Percentiles rank a stretch among this genome's conserved stretches.
Evolutionary conservation across 2,888 invertebrate genomes (phyloP).

Genomic region (Dinocampus coccinellae): DNA sequence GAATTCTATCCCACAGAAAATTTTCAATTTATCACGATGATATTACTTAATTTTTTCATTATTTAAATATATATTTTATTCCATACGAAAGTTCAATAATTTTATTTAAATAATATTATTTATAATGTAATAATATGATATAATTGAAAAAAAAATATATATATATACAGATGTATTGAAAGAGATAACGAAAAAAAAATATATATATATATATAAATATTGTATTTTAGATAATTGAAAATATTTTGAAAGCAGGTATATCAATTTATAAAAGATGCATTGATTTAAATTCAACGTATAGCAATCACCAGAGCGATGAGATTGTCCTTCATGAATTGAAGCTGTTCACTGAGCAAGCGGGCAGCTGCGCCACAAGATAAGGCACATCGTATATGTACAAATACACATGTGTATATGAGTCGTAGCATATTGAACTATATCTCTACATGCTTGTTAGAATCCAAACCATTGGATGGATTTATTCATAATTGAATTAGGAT

Average conservation of each 20-base stretch:
- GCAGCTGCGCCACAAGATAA: constrained; percentile 60
- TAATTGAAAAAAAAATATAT: neutral
- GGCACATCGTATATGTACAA: constrained; percentile 36
- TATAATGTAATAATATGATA: neutral
- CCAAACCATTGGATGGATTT: constrained; percentile 11
- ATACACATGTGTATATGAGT: constrained; percentile 40
- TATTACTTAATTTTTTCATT: neutral
- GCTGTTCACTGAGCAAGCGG: constrained; percentile 55
- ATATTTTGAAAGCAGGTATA: neutral
- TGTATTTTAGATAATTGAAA: neutral
- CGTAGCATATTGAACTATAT: constrained; percentile 10
- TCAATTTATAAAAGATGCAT: constrained; percentile 1
- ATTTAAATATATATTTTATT: neutral
- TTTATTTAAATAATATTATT: neutral
- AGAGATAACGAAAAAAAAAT: too few species aligned
- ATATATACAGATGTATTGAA: neutral
- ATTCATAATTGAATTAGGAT: constrained; percentile 1
- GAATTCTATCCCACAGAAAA: constrained; percentile 10
- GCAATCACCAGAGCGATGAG: constrained; percentile 43
- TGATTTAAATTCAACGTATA: constrained; percentile 16
- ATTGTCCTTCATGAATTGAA: constrained; percentile 58
- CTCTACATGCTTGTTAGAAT: constrained; percentile 22
- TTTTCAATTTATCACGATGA: neutral
- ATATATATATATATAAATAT: too few species aligned
- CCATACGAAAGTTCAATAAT: neutral